A percentile compares a stretch with the other conserved stretches of the same genome.
Conservation (phyloP, 2,888 invertebrate genomes). For the Hirudinaria manillensis region DNA sequence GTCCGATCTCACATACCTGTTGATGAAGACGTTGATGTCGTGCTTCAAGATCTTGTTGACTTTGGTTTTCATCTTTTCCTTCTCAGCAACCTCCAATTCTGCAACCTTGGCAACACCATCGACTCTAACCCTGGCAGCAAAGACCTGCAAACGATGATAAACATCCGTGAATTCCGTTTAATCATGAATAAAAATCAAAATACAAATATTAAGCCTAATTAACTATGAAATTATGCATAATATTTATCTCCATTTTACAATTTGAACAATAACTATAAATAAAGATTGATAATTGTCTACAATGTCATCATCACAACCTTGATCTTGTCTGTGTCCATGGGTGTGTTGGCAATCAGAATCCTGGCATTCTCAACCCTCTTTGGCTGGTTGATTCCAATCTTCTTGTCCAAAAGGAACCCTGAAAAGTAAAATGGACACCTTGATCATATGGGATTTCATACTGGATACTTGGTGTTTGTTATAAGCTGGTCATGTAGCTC, state of each 20-base stretch:
- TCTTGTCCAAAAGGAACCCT: slow-evolving; percentile 88
- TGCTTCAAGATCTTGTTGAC: slow-evolving; percentile 90
- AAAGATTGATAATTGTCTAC: neutral
- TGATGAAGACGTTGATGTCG: slow-evolving; percentile 94
- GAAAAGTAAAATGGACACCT: neutral
- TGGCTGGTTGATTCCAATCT: slow-evolving; percentile 93
- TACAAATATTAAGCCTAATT: too few species aligned
- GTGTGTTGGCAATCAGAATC: slow-evolving; percentile 95
- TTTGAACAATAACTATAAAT: neutral
- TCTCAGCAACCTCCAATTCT: slow-evolving; percentile 92
- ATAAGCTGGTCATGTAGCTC: too few species aligned
- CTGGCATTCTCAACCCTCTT: slow-evolving; percentile 88
- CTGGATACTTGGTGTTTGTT: too few species aligned
- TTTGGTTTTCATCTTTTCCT: slow-evolving; percentile 99
- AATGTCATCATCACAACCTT: slow-evolving; percentile 58
- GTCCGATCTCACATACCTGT: slow-evolving; percentile 60
- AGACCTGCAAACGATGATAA: slow-evolving; percentile 59
- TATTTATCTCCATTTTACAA: neutral
- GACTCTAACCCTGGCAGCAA: slow-evolving; percentile 77
- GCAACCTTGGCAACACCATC: slow-evolving; percentile 73
- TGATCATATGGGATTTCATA: neutral
- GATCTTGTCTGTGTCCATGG: slow-evolving; percentile 99
- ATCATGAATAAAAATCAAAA: neutral
- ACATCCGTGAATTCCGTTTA: neutral
- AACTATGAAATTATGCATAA: too few species aligned